Conservation (phyloP, 2,888 invertebrate species). For the Pammene aurita region DNA sequence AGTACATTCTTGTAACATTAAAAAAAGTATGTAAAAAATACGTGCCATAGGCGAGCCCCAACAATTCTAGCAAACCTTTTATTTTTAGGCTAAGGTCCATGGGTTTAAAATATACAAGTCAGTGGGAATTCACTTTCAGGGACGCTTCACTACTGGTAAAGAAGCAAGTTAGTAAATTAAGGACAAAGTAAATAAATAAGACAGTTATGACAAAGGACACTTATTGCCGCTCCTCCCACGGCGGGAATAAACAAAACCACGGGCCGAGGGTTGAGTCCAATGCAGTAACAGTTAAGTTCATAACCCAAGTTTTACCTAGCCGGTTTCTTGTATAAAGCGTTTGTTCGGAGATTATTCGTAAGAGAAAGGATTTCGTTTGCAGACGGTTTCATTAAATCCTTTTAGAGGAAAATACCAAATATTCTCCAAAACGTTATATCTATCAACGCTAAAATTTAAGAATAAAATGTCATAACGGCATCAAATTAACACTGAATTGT, state of each 20-base stretch:
- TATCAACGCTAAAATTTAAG: background rate
- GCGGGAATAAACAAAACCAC: slow-evolving; percentile 75
- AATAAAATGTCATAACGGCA: too few relatives aligned
- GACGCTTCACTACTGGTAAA: background rate
- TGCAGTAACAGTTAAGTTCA: slow-evolving; percentile 81
- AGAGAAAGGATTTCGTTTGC: slow-evolving; percentile 19
- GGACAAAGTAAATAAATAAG: slow-evolving; percentile 51
- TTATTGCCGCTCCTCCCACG: slow-evolving; percentile 80
- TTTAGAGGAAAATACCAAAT: background rate
- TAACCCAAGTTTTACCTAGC: slow-evolving; percentile 73
- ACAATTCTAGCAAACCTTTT: too few relatives aligned
- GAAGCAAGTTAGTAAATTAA: slow-evolving; percentile 32
- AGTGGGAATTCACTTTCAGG: background rate
- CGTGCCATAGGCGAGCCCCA: too few relatives aligned
- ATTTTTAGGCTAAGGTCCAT: too few relatives aligned
- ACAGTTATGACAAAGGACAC: slow-evolving; percentile 71
- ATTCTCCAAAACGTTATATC: background rate
- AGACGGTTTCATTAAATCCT: slow-evolving; percentile 22
- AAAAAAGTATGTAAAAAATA: too few relatives aligned
- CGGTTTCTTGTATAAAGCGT: slow-evolving; percentile 56
- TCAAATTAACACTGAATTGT: too few relatives aligned
- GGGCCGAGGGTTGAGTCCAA: slow-evolving; percentile 70
- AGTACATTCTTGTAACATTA: background rate
- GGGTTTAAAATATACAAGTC: too few relatives aligned
- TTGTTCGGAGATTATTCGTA: slow-evolving; percentile 49